Evolutionary conservation across 1,140 invertebrate genomes (phyloP).

Genomic region (Charaxes varanes): DNA sequence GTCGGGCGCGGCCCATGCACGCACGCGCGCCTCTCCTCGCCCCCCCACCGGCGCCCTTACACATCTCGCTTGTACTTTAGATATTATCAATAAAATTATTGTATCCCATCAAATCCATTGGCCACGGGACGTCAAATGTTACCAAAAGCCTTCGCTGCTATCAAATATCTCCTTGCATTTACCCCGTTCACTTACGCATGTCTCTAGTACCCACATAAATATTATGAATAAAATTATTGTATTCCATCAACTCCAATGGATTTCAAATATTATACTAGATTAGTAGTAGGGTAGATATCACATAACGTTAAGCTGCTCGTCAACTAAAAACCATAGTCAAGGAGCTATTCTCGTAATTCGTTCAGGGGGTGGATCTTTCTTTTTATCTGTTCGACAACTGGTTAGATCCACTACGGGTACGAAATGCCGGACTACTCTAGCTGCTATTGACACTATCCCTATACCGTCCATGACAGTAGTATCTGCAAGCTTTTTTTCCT

Average conservation of each 20-base stretch:
- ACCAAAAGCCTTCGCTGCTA: not conserved
- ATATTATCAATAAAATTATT: constrained; percentile 73
- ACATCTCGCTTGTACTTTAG: constrained; percentile 64
- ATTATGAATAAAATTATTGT: constrained; percentile 73
- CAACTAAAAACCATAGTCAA: too few relatives aligned
- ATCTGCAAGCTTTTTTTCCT: too few relatives aligned
- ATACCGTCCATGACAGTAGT: too few relatives aligned
- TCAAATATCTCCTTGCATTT: constrained; percentile 18
- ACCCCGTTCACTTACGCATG: constrained; percentile 45
- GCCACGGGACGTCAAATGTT: constrained; percentile 42
- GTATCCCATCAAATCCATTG: constrained; percentile 52
- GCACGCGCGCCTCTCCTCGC: constrained; percentile 41
- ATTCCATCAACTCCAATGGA: constrained; percentile 50
- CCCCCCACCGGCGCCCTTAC: constrained; percentile 31
- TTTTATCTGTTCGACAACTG: too few relatives aligned
- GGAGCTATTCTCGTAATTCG: too few relatives aligned
- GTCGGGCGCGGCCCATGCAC: constrained; percentile 46
- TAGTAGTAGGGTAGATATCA: too few relatives aligned
- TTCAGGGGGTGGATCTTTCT: too few relatives aligned
- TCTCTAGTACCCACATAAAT: constrained; percentile 65
- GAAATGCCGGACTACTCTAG: too few relatives aligned
- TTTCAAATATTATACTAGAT: too few relatives aligned
- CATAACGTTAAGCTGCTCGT: too few relatives aligned
- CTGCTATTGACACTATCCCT: too few relatives aligned
- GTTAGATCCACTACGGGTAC: too few relatives aligned